Conservation (phyloP, 1,140 invertebrate species). For the Caenorhabditis tropicalis region DNA sequence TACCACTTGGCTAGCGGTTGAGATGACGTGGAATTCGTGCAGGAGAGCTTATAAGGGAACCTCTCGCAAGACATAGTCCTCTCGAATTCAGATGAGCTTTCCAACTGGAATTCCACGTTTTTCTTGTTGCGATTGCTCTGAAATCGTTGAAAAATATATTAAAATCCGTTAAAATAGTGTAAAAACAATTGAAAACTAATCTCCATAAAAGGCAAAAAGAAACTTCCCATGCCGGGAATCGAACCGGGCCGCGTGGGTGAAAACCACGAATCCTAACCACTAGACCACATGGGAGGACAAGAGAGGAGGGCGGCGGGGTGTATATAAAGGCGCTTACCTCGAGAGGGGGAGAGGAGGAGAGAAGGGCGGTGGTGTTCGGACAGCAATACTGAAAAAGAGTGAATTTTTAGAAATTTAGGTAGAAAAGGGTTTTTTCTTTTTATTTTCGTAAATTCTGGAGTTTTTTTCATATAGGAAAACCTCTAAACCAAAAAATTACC, state of each 20-base stretch:
- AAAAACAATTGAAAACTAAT: background rate
- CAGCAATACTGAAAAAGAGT: conserved; percentile 12
- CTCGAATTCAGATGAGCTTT: background rate
- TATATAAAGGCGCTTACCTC: background rate
- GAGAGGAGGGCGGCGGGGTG: background rate
- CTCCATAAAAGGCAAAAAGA: background rate
- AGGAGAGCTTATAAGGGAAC: conserved; percentile 7
- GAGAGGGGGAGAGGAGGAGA: background rate
- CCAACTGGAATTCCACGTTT: background rate
- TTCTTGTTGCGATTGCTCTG: background rate
- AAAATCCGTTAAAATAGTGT: too few species aligned
- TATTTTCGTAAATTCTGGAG: background rate
- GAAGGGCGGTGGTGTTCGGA: background rate
- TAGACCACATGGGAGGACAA: conserved; percentile 68
- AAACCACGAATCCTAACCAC: conserved; percentile 84
- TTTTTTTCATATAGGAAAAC: background rate
- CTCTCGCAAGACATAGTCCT: background rate
- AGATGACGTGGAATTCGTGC: background rate
- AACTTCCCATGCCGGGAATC: conserved; percentile 82
- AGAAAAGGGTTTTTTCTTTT: too few species aligned
- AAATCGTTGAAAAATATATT: too few species aligned
- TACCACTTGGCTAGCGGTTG: conserved; percentile 1
- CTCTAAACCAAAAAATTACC: background rate
- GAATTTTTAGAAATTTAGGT: too few species aligned
- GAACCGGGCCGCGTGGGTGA: conserved; percentile 85